phyloP scores from a whole-genome alignment of 2,113 vertebrate species.

The Scolopax mira region DNA sequence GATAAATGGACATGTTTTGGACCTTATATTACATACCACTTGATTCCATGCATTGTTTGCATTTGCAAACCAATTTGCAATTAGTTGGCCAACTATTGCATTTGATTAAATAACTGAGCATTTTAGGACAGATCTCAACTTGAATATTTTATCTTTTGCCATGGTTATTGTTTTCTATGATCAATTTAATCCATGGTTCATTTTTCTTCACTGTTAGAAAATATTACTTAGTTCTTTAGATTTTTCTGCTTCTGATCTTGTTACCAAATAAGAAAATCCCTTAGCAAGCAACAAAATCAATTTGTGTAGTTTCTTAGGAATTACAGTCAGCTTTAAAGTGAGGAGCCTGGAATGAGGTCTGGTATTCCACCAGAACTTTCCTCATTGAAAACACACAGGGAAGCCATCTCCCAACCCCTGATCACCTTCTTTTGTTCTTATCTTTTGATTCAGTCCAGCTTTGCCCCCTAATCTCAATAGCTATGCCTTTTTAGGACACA shows the following conservation, averaged over 20 bases:
- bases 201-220: neutral
- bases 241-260: neutral
- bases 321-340: neutral
- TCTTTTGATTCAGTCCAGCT: neutral
- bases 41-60: neutral
- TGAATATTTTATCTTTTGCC: neutral
- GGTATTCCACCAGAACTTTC: neutral
- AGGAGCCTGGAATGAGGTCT: neutral
- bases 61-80: neutral
- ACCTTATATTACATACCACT: neutral
- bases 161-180: neutral
- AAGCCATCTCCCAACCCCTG: neutral
- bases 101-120: neutral
- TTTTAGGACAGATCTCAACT: neutral
- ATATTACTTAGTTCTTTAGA: neutral
- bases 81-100: neutral
- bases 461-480: neutral
- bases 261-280: neutral
- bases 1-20: neutral
- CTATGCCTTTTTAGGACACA: neutral
- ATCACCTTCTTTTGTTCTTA: neutral
- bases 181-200: neutral
- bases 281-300: neutral
- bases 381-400: neutral
- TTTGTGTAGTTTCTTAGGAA: neutral